Conservation (phyloP, 2,113 vertebrate genomes). For the Polypterus bichir region DNA sequence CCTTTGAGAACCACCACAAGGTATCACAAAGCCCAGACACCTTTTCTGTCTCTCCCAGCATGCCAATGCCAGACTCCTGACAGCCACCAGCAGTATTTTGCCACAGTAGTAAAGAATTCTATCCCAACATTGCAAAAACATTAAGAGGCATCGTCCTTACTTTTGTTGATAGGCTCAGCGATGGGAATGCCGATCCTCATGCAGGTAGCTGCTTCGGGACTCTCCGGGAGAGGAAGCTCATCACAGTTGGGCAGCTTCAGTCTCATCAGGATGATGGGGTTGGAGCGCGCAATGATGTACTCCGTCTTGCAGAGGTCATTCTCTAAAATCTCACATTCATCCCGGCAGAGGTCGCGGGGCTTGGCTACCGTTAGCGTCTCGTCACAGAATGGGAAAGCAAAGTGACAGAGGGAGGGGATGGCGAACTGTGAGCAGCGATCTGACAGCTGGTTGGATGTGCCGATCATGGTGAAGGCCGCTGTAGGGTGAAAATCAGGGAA, state of each 20-base stretch:
- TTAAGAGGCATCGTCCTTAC: slow-evolving; percentile 40
- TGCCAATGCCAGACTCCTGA: no score
- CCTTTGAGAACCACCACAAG: no score
- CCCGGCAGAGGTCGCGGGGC: slow-evolving; percentile 83
- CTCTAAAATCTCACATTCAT: slow-evolving; percentile 94
- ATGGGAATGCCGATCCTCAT: slow-evolving; percentile 93
- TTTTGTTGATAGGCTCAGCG: slow-evolving; percentile 91
- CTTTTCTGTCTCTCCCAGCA: no score
- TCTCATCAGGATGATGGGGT: slow-evolving; percentile 88
- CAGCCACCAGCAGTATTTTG: no score
- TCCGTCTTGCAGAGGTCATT: slow-evolving; percentile 93
- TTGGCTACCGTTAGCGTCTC: slow-evolving; percentile 70
- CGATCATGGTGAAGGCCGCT: slow-evolving; percentile 99
- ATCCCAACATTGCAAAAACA: no score
- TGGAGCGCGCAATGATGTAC: slow-evolving; percentile 94
- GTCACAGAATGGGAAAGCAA: slow-evolving; percentile 90
- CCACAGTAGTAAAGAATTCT: no score
- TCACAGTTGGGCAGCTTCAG: slow-evolving; percentile 94
- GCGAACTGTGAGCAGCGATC: slow-evolving; percentile 96
- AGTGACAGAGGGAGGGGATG: slow-evolving; percentile 93
- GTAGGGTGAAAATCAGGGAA: slow-evolving; percentile 22
- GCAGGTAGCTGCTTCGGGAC: slow-evolving; percentile 75
- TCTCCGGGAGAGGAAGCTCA: slow-evolving; percentile 77
- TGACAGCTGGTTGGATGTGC: slow-evolving; percentile 90
- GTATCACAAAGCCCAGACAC: no score